These are phyloP conservation scores for Xestia c-nigrum DNA, from an alignment of 2,888 invertebrate genomes.

Conservation along the genomic window DNA sequence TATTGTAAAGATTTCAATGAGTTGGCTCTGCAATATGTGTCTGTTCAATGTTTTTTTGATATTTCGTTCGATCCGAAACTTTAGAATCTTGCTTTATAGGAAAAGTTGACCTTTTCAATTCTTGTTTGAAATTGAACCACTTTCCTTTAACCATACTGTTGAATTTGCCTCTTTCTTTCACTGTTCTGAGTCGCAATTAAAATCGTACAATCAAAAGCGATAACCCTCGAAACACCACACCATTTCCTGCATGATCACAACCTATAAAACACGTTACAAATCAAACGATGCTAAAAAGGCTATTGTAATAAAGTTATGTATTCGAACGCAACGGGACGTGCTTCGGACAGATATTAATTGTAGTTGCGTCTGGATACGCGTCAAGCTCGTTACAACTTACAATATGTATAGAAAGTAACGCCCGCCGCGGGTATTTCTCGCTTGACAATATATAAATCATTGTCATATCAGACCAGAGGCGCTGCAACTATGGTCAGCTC, in stretches of 20 bases:
- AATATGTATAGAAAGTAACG: conserved; percentile 73
- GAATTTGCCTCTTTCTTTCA: neutral
- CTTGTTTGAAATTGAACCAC: neutral
- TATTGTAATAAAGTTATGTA: conserved; percentile 66
- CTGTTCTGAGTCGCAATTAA: neutral
- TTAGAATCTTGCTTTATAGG: neutral
- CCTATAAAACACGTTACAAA: conserved; percentile 38
- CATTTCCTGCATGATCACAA: conserved; percentile 15
- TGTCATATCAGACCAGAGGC: conserved; percentile 76
- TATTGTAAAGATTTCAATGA: neutral
- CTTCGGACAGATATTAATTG: conserved; percentile 74
- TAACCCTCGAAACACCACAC: conserved; percentile 8
- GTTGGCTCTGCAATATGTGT: neutral
- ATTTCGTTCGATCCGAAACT: neutral
- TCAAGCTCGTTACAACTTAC: conserved; percentile 68
- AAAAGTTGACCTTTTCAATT: neutral
- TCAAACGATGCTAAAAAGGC: conserved; percentile 66
- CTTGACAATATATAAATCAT: conserved; percentile 77
- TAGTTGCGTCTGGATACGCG: conserved; percentile 68
- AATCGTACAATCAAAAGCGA: neutral
- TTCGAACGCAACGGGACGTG: conserved; percentile 61
- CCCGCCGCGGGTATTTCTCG: conserved; percentile 64
- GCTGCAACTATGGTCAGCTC: conserved; percentile 69
- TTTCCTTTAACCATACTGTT: neutral
- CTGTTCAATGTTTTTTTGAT: neutral